Base-by-base conservation (phyloP, 2,797 vertebrate genomes). In the Catostomus latipinnis region DNA sequence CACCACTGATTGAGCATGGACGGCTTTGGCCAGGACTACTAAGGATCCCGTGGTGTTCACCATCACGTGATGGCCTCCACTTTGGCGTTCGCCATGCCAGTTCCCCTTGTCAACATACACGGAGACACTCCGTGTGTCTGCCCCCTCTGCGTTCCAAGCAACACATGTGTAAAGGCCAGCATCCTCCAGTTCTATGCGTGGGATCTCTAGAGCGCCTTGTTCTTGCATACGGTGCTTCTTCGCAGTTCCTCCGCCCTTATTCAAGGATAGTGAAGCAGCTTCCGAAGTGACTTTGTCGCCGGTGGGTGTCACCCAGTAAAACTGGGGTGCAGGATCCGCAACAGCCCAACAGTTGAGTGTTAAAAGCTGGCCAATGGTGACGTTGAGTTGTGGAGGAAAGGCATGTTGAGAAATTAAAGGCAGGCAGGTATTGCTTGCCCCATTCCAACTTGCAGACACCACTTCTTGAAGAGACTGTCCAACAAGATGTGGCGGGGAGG, bases 221-320 rank as follows among this genome's bases (percentile, higher is more conserved):
- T 91, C 90, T 0, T 90, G 92, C 81, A 95, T 78, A 0, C 87
- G 88, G 49, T 94, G 92, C 84, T 93, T 93, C 78, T 82, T 86
- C 1, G 0, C 89, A n/a, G 73, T 86, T 87, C 80, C 87, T 78
- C 78, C 90, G 74, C 78, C 77, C n/a, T 91, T 87, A 0, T 84
- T 91, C 57, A 88, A 52, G 57, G 88, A 87, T 65, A 88, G 84
- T 43, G 90, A 88, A 62, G 85, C 61, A 0, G 86, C 82, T 85
- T 93, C 91, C 0, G 89, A 91, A 61, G 92, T 93, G 82, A 96
- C 92, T 89, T 95, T 95, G 86, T 94, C 92, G 74, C 94, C 95
- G 0, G 91, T 92, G 5, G 94, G 94, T 0, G 94, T 94, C 67
- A 95, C 92, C 95, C 95, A 95, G 74, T 95, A 94, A 81, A 95